These are phyloP conservation scores for Pseudorhiza aurosa DNA, from an alignment of 30 jellyfish, hydroid and myxozoan genomes.

Conservation along the genomic window DNA sequence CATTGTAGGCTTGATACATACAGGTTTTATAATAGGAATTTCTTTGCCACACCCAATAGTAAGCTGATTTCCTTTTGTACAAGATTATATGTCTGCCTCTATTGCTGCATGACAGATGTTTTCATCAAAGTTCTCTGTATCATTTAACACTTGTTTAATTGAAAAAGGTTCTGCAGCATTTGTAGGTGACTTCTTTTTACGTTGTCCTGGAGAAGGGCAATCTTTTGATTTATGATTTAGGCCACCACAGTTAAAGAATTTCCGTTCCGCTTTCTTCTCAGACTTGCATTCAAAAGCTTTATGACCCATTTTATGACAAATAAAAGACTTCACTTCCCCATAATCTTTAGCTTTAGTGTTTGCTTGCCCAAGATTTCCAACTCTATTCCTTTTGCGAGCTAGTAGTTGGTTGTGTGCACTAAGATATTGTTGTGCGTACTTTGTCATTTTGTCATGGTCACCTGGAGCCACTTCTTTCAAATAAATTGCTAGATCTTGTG, in stretches of 20 bases:
- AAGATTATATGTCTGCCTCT: constrained; percentile 23
- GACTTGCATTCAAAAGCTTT: constrained; percentile 38
- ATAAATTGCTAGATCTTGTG: constrained; percentile 29
- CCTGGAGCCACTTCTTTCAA: constrained; percentile 23
- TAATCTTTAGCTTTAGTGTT: constrained; percentile 13
- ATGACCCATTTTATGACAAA: constrained; percentile 21
- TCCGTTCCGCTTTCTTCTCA: constrained; percentile 36
- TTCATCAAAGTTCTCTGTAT: constrained; percentile 19
- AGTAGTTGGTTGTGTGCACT: constrained; percentile 28
- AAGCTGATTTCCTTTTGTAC: constrained; percentile 24
- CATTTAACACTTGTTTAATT: constrained; percentile 4
- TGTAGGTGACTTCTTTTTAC: constrained; percentile 51
- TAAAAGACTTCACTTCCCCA: constrained; percentile 19
- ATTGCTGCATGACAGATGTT: constrained; percentile 27
- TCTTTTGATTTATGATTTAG: constrained; percentile 42
- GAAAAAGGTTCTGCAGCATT: constrained; percentile 29
- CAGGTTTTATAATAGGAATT: constrained; percentile 9
- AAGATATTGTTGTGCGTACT: constrained; percentile 43
- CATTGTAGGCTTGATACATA: constrained; percentile 13
- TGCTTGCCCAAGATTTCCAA: constrained; percentile 4
- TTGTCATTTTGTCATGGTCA: constrained; percentile 10
- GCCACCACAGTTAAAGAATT: constrained; percentile 25
- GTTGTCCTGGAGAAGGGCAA: constrained; percentile 53
- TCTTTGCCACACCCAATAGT: constrained; percentile 48
- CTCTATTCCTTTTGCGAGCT: constrained; percentile 39